Percentiles rank a stretch among this genome's conserved stretches.
phyloP scores from a whole-genome alignment of 2,888 invertebrate genomes.

The Sylvicola cinctus region DNA sequence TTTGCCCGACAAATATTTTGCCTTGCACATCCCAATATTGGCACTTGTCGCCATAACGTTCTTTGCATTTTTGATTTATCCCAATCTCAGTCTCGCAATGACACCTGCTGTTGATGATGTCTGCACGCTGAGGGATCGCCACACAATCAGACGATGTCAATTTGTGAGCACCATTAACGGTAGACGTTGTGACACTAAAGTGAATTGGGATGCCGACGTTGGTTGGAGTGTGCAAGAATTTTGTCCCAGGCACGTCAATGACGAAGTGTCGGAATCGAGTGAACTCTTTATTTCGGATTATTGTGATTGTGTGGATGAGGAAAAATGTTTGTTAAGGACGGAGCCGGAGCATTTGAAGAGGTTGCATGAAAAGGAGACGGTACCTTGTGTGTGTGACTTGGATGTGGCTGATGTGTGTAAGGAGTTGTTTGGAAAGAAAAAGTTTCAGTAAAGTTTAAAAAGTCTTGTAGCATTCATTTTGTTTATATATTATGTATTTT shows the following conservation, averaged over 20 bases:
- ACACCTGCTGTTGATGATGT: conserved; percentile 44
- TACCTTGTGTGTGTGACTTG: conserved; percentile 45
- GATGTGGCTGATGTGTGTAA: conserved; percentile 45
- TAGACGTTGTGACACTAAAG: conserved; percentile 7
- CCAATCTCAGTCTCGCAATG: conserved; percentile 54
- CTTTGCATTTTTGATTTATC: conserved; percentile 67
- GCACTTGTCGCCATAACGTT: conserved; percentile 47
- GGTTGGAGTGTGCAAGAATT: conserved; percentile 2
- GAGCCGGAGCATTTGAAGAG: conserved; percentile 20
- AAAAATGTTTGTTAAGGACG: conserved; percentile 27
- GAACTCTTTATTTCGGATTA: conserved; percentile 9
- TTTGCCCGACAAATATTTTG: conserved; percentile 78
- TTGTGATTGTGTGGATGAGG: conserved; percentile 30
- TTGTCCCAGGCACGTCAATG: conserved; percentile 1
- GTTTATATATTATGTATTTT: no score
- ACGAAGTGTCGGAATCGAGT: conserved; percentile 8
- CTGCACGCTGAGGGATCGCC: conserved; percentile 39
- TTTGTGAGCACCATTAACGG: conserved; percentile 4
- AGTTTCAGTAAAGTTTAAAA: no score
- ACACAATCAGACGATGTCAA: conserved; percentile 18
- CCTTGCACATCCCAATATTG: conserved; percentile 66
- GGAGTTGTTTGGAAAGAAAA: no score
- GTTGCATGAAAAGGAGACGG: conserved; percentile 21
- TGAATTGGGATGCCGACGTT: neutral
- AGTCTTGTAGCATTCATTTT: no score